phyloP scores from a whole-genome alignment of 2,797 vertebrate genomes.

The Cirrhinus mrigala region DNA sequence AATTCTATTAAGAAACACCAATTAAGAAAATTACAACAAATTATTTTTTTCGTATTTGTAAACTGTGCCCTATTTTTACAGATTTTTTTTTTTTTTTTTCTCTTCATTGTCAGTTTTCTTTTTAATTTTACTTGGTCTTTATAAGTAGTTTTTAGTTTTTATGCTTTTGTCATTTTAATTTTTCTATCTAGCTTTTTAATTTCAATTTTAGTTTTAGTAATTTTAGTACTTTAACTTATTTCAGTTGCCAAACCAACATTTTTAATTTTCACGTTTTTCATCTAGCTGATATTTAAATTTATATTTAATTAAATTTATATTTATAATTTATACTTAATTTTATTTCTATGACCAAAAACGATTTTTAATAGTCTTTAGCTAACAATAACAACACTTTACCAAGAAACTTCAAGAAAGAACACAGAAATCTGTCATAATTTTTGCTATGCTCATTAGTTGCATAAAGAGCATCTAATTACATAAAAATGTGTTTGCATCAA shows the following conservation, averaged over 20 bases:
- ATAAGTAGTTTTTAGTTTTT: background rate
- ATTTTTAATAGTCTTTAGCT: background rate
- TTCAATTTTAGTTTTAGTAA: background rate
- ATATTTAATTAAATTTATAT: too few species aligned
- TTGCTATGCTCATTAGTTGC: background rate
- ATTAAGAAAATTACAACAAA: too few species aligned
- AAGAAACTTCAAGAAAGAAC: background rate
- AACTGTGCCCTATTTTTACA: too few species aligned
- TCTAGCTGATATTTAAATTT: background rate
- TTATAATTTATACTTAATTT: background rate
- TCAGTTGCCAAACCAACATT: background rate
- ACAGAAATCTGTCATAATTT: background rate
- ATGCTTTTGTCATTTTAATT: background rate
- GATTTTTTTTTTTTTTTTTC: background rate
- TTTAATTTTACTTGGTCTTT: background rate
- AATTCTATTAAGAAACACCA: too few species aligned
- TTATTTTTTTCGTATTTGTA: too few species aligned
- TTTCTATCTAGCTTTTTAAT: background rate
- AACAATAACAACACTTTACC: background rate
- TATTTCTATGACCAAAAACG: background rate
- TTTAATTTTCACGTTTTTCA: background rate
- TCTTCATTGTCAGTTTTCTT: background rate
- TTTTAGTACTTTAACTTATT: background rate
- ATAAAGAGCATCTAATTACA: background rate
- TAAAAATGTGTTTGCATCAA: background rate